Percentiles rank a stretch among this genome's conserved stretches.
phyloP scores from a whole-genome alignment of 2,113 vertebrate species.

The Cinclus cinclus region DNA sequence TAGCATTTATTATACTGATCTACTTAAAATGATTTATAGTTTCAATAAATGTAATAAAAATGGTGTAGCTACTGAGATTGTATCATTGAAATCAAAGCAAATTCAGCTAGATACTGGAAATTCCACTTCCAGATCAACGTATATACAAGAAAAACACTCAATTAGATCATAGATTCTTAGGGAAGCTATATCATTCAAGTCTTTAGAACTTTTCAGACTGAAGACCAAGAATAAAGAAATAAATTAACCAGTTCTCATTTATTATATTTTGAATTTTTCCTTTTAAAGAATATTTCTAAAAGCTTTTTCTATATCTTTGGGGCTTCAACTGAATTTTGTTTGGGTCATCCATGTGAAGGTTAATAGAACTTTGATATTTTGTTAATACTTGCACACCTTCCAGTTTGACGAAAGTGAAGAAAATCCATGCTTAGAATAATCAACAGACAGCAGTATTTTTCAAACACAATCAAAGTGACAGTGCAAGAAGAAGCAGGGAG shows the following conservation, averaged over 20 bases:
- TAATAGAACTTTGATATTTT: neutral
- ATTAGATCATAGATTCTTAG: neutral
- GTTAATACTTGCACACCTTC: neutral
- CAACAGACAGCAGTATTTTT: neutral
- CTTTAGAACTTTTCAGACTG: neutral
- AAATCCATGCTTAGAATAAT: neutral
- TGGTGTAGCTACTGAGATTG: neutral
- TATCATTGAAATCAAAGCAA: neutral
- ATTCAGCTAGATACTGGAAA: neutral
- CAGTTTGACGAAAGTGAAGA: neutral
- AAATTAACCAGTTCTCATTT: neutral
- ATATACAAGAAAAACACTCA: neutral
- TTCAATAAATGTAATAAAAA: neutral
- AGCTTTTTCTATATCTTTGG: neutral
- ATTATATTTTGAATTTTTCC: neutral
- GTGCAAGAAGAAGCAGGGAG: neutral
- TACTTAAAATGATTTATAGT: neutral
- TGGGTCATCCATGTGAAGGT: neutral
- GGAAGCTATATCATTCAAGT: neutral
- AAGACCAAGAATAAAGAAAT: neutral
- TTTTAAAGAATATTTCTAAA: neutral
- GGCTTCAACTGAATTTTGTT: neutral
- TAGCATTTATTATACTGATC: neutral
- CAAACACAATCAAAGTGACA: neutral
- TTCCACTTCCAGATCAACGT: neutral